Evolutionary conservation across 2,113 vertebrate species (phyloP).

Genomic region (Hiodon alosoides): DNA sequence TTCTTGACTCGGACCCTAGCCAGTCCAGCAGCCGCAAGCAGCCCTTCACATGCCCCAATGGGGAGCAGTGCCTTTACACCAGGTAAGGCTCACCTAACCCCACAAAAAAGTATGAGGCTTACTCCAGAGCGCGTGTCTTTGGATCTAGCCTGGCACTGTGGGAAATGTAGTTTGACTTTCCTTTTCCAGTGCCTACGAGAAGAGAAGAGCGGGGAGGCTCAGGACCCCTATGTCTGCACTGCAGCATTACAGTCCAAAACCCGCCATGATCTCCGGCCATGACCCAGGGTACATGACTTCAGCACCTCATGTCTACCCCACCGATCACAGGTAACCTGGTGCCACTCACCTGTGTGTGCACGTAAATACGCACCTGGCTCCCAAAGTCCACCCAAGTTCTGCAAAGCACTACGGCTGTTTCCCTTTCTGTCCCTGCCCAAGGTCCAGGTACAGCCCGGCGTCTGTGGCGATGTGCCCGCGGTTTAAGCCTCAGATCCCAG

Average conservation of each 20-base stretch:
- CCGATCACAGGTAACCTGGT: constrained; percentile 54
- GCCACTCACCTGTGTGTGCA: not conserved
- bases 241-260: constrained; percentile 67
- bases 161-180: constrained; percentile 3
- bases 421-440: constrained; percentile 28
- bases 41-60: constrained; percentile 67
- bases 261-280: constrained; percentile 59
- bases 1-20: constrained; percentile 72
- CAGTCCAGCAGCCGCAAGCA: constrained; percentile 83
- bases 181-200: constrained; percentile 78
- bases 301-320: constrained; percentile 69
- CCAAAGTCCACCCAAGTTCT: no score
- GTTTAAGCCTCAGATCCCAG: constrained; percentile 68
- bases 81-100: constrained; percentile 61
- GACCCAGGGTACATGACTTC: constrained; percentile 73
- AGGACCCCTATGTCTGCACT: constrained; percentile 72
- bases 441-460: constrained; percentile 69
- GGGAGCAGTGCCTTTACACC: constrained; percentile 92
- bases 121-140: no score
- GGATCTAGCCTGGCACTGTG: not conserved
- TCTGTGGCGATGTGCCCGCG: constrained; percentile 71
- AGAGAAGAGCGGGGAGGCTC: constrained; percentile 59
- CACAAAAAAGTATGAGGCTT: no score
- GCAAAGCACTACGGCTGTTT: no score
- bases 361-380: no score